These are phyloP conservation scores for Lamproptera curius DNA, from an alignment of 2,888 invertebrate genomes.

Conservation along the genomic window DNA sequence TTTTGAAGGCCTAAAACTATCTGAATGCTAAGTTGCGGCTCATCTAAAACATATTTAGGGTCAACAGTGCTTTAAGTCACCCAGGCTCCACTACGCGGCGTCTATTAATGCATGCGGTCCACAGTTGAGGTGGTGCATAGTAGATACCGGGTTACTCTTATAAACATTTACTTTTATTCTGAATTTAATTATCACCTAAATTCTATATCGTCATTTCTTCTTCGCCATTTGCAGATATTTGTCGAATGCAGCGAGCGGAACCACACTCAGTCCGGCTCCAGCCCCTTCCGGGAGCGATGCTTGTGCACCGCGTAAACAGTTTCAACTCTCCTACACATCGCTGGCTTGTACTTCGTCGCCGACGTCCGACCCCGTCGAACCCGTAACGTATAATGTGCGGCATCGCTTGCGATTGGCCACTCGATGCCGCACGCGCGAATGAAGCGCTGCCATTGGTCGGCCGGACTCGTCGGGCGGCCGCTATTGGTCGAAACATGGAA, in stretches of 20 bases:
- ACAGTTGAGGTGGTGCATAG: no score
- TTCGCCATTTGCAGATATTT: slow-evolving; percentile 21
- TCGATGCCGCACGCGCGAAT: neutral
- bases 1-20: no score
- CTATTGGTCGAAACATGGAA: slow-evolving; percentile 8
- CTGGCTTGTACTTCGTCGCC: slow-evolving; percentile 41
- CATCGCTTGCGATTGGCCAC: slow-evolving; percentile 12
- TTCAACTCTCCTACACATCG: slow-evolving; percentile 24
- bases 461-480: slow-evolving; percentile 5
- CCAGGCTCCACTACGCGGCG: no score
- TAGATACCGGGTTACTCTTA: no score
- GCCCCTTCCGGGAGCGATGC: slow-evolving; percentile 25
- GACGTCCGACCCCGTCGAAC: slow-evolving; percentile 17
- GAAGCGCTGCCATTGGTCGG: slow-evolving; percentile 19
- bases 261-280: slow-evolving; percentile 15
- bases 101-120: no score
- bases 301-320: slow-evolving; percentile 26
- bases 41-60: no score
- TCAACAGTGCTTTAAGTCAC: no score
- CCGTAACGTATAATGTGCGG: slow-evolving; percentile 1
- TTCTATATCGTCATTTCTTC: no score
- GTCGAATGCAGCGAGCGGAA: slow-evolving; percentile 17
- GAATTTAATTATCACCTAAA: no score
- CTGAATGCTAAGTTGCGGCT: no score
- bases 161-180: no score